Evolutionary conservation across 2,113 vertebrate genomes (phyloP), one percentile per base, ranked within the genome.

Genomic region (Planiliza haematocheilus): DNA sequence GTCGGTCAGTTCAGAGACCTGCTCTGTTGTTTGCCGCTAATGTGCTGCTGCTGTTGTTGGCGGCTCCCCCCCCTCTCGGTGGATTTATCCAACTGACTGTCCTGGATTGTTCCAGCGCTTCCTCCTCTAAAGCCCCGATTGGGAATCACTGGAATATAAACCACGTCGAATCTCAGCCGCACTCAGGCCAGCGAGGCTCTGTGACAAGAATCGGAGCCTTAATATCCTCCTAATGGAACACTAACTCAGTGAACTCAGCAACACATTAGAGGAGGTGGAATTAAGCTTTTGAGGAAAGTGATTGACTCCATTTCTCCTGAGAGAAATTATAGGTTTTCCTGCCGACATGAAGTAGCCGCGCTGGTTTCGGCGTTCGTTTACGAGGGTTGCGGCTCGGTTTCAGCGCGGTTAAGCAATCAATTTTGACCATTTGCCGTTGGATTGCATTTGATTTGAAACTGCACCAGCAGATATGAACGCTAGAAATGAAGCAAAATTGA

Each of bases 91-190:
- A n/a, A 30, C 24, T 5, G 24, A 30, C 24, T 30, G 2, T 30
- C 5, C 24, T 30, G 24, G 5, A 30, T 30, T 5, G 24, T 30
- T n/a, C 24, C 5, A 52, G 48, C 48, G 24, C 24, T 53, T 52
- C 43, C 30, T 17, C 46, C 21, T 61, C 60, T 16, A 3, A 56
- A 57, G 42, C 34, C 55, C 50, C 39, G n/a, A 9, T 30, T 7
- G 7, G 21, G 52, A 16, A 49, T 10, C 30, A 10, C 51, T 55
- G 42, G 49, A 70, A 78, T 38, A 61, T 17, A 55, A 41, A 64
- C n/a, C 39, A 1, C 52, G 50, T 57, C 4, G 9, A 62, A 34
- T 48, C n/a, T n/a, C 17, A 38, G 2, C 45, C 53, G 7, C 21
- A n/a, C n/a, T n/a, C n/a, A n/a, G n/a, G n/a, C n/a, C n/a, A n/a